phyloP scores from a whole-genome alignment of 2,888 invertebrate genomes.

The Phymatocera aterrima region DNA sequence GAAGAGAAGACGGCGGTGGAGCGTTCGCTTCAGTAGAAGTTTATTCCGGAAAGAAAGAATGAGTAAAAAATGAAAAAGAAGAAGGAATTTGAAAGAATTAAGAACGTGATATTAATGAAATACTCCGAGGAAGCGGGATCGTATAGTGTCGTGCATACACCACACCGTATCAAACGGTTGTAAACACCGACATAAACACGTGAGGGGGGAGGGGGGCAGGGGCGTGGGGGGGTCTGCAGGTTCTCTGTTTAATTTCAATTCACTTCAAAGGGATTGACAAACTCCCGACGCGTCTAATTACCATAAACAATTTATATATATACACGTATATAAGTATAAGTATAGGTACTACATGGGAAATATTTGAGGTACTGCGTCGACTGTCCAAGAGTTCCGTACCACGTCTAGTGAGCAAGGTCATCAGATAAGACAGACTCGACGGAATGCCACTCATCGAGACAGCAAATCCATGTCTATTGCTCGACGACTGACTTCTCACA shows the following conservation, averaged over 20 bases:
- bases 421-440: slow-evolving; percentile 7
- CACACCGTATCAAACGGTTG: background rate
- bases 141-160: too few relatives aligned
- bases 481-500: slow-evolving; percentile 14
- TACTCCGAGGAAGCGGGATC: background rate
- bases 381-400: slow-evolving; percentile 21
- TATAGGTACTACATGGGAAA: background rate
- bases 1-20: too few relatives aligned
- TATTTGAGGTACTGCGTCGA: too few relatives aligned
- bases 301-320: slow-evolving; percentile 42
- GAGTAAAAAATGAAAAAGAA: background rate
- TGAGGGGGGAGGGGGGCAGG: too few relatives aligned
- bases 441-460: slow-evolving; percentile 8
- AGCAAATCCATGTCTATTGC: too few relatives aligned
- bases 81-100: background rate
- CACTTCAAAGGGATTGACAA: slow-evolving; percentile 23
- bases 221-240: too few relatives aligned
- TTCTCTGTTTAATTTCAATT: background rate
- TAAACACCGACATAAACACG: background rate
- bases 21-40: background rate
- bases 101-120: background rate
- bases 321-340: too few relatives aligned
- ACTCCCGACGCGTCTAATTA: slow-evolving; percentile 29
- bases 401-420: slow-evolving; percentile 4
- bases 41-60: background rate